Percentiles rank a stretch among this genome's conserved stretches.
Conservation (phyloP, 2,113 vertebrate genomes). For the Monopterus albus region DNA sequence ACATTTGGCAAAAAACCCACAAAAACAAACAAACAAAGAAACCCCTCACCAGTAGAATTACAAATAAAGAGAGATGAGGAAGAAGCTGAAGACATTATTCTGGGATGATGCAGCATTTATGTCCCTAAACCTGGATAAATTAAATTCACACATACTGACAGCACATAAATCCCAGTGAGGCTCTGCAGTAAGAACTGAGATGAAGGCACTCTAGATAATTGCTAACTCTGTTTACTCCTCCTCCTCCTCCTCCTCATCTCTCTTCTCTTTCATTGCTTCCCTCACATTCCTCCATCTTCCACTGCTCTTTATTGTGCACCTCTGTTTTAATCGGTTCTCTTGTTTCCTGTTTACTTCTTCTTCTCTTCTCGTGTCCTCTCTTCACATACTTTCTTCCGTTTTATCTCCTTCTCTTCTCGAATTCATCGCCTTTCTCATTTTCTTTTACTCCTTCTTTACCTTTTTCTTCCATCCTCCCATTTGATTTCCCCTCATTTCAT, state of each 20-base stretch:
- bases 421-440: background rate
- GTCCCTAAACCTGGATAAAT: slow-evolving; percentile 18
- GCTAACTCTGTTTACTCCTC: background rate
- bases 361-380: background rate
- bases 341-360: too few relatives aligned
- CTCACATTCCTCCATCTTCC: background rate
- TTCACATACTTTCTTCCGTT: too few relatives aligned
- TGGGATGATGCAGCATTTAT: slow-evolving; percentile 10
- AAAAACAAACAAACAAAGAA: too few relatives aligned
- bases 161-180: slow-evolving; percentile 32
- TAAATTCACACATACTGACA: slow-evolving; percentile 11
- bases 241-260: background rate
- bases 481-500: too few relatives aligned
- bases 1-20: too few relatives aligned
- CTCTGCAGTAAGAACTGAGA: slow-evolving; percentile 38
- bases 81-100: too few relatives aligned
- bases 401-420: fast-evolving
- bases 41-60: too few relatives aligned
- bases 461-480: background rate
- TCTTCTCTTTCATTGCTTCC: background rate
- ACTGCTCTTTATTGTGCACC: too few relatives aligned
- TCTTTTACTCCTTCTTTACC: too few relatives aligned
- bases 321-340: too few relatives aligned
- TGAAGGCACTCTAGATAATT: slow-evolving; percentile 36
- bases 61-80: background rate